These are phyloP conservation scores for Mya arenaria DNA, from an alignment of 1,140 invertebrate species.

Conservation along the genomic window DNA sequence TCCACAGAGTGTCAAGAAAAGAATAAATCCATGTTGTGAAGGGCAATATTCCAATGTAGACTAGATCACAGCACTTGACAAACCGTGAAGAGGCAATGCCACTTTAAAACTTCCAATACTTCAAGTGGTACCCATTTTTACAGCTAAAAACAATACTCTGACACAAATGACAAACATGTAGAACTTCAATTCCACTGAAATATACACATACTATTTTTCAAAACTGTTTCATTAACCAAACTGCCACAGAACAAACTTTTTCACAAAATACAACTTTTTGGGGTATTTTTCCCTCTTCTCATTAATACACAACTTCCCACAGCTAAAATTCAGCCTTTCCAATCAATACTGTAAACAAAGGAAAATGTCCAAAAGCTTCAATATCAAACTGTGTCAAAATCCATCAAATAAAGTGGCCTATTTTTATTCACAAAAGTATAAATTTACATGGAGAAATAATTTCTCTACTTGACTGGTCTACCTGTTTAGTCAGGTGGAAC, in stretches of 20 bases:
- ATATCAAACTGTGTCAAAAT: conserved; percentile 10
- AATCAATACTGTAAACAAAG: conserved; percentile 38
- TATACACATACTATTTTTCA: background rate
- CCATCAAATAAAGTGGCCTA: conserved; percentile 23
- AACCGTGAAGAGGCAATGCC: too few species aligned
- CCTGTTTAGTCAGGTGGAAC: conserved; percentile 56
- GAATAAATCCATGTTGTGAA: too few species aligned
- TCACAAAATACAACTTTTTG: too few species aligned
- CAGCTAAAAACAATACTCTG: too few species aligned
- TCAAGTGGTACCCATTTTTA: too few species aligned
- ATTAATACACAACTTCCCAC: too few species aligned
- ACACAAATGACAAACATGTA: background rate
- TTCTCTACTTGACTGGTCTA: conserved; percentile 42
- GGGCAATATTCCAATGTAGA: too few species aligned
- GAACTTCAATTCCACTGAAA: background rate
- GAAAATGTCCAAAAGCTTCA: conserved; percentile 12
- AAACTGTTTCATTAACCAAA: background rate
- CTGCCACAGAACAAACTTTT: background rate
- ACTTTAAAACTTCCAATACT: too few species aligned
- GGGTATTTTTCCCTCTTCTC: too few species aligned
- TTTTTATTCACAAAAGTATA: conserved; percentile 36
- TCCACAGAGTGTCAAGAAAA: too few species aligned
- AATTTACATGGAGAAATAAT: conserved; percentile 48
- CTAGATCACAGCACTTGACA: too few species aligned
- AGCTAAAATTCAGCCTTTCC: background rate